Evolutionary conservation across 2,113 vertebrate genomes (phyloP), one percentile per base, ranked within the genome.

Genomic region (Brachirus orientalis): DNA sequence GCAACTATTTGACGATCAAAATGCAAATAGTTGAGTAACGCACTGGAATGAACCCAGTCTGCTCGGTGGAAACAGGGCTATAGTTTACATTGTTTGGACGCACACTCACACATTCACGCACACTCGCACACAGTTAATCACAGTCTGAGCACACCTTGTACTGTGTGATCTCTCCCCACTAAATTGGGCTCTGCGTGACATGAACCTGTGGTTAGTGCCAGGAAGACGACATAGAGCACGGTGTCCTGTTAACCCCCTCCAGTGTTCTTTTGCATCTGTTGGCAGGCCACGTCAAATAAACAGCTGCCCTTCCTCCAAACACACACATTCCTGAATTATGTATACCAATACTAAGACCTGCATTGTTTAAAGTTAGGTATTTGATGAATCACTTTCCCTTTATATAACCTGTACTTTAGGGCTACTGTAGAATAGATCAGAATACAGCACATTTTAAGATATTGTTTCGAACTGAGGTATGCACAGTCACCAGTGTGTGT

Each of bases 261-360:
- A 20, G 43, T 40, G 38, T 55, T 64, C 18, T 56, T 57, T 61
- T 38, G 41, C 35, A 5, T 77, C 58, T 51, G 43, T 20, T 47
- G 69, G 47, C 44, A 66, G 72, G 37, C 0, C 8, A 41, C 57
- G 71, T 68, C 75, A 75, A 37, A 33, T 13, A 51, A 75, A 28
- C 63, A 66, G 51, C 72, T 48, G 48, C 45, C 41, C 38, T 45
- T 51, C 45, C 55, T 47, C 45, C 44, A 18, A 14, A 38, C 36
- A 52, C 46, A 59, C 51, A 33, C 17, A 20, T 20, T 53, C 40
- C 66, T 77, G 52, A 64, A 59, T 62, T 48, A 75, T 74, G 67
- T 7, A 77, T 35, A 37, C 36, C 7, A 19, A 50, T 28, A 55
- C 62, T 58, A 41, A 67, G 65, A 51, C 48, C 14, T 36, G 55